phyloP scores from a whole-genome alignment of 2,113 vertebrate species.

The Platycercus adscitus region DNA sequence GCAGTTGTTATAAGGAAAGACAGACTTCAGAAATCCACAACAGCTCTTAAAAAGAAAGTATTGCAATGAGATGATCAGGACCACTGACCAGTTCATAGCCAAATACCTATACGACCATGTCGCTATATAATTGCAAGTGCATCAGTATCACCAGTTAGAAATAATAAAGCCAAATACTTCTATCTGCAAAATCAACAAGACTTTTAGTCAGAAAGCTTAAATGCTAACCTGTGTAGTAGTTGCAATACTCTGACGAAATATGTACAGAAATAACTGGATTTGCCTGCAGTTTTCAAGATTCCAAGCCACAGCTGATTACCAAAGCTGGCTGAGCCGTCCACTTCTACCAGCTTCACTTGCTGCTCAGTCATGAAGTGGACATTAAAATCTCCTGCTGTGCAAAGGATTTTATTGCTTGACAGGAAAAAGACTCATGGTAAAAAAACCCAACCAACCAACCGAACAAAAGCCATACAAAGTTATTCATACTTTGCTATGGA shows the following conservation, averaged over 20 bases:
- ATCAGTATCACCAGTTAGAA: background rate
- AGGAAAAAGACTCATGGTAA: background rate
- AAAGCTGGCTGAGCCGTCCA: background rate
- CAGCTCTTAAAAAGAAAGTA: background rate
- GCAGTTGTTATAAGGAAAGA: background rate
- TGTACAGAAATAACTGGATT: background rate
- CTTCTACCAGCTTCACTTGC: background rate
- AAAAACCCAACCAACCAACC: background rate
- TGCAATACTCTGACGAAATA: background rate
- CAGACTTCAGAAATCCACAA: background rate
- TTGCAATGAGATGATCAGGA: background rate
- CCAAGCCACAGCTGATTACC: background rate
- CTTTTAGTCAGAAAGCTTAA: background rate
- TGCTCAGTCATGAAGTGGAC: background rate
- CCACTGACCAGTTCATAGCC: background rate
- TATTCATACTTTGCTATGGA: background rate
- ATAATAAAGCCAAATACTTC: background rate
- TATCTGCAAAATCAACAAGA: background rate
- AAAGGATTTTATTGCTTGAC: background rate
- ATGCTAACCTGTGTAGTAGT: background rate
- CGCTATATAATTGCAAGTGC: background rate
- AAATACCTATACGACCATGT: background rate
- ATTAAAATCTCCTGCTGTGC: slow-evolving; percentile 12
- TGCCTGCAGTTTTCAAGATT: background rate
- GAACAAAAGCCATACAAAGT: background rate